Percentiles rank a stretch among this genome's conserved stretches.
phyloP scores from a whole-genome alignment of 2,888 invertebrate genomes.

The Myopa tessellatipennis region DNA sequence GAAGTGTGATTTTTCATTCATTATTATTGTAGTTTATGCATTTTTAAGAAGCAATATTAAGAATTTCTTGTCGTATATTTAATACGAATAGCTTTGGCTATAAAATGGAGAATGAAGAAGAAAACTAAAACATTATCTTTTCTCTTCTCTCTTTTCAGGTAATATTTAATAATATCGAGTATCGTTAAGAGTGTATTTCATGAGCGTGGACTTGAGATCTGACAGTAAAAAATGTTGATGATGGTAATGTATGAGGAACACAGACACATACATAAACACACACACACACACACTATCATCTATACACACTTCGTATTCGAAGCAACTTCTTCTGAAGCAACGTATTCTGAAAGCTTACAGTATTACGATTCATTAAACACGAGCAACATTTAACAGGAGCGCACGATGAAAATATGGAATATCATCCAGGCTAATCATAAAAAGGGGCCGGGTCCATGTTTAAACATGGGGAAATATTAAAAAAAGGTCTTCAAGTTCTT shows the following conservation, averaged over 20 bases:
- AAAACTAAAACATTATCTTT: not conserved
- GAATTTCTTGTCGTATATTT: not conserved
- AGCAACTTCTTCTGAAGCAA: too few relatives aligned
- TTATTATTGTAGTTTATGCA: not conserved
- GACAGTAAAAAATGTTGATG: not conserved
- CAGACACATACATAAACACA: not conserved
- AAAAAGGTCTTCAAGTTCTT: too few relatives aligned
- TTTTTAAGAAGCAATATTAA: not conserved
- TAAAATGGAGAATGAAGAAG: too few relatives aligned
- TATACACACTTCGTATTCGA: not conserved
- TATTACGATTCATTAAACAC: not conserved
- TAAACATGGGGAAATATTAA: too few relatives aligned
- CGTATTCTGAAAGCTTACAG: too few relatives aligned
- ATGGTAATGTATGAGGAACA: constrained; percentile 11
- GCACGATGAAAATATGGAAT: too few relatives aligned
- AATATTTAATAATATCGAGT: not conserved
- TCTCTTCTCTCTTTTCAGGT: constrained; percentile 15
- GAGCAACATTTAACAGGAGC: too few relatives aligned
- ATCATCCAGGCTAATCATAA: too few relatives aligned
- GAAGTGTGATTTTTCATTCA: not conserved
- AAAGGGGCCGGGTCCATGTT: too few relatives aligned
- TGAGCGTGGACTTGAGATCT: not conserved
- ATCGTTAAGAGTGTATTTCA: too few relatives aligned
- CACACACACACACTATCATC: not conserved
- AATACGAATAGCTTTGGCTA: not conserved